Percentiles rank a stretch among this genome's conserved stretches.
Evolutionary conservation across 1,140 invertebrate species (phyloP).

Genomic region (Teleogryllus occipitalis): DNA sequence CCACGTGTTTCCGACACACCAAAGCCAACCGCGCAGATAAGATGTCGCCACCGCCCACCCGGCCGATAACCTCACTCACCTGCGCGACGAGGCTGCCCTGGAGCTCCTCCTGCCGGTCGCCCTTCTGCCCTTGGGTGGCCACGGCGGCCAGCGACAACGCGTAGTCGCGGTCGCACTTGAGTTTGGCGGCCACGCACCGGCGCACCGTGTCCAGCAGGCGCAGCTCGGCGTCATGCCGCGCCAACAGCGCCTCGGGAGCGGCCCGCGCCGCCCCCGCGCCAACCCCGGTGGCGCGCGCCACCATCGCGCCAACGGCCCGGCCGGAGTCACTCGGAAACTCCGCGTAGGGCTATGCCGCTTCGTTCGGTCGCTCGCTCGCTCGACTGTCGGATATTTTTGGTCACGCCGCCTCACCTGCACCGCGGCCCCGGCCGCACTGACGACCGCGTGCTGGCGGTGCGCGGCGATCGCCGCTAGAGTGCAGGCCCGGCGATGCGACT

Average conservation of each 20-base stretch:
- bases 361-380: no score
- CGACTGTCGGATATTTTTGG: background rate
- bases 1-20: no score
- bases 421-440: background rate
- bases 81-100: slow-evolving; percentile 51
- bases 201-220: slow-evolving; percentile 82
- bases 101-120: slow-evolving; percentile 69
- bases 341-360: no score
- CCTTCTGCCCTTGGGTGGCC: slow-evolving; percentile 71
- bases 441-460: slow-evolving; percentile 31
- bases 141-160: slow-evolving; percentile 69
- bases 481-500: background rate
- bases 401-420: background rate
- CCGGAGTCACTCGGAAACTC: no score
- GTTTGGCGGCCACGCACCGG: slow-evolving; percentile 69
- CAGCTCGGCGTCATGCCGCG: slow-evolving; percentile 83
- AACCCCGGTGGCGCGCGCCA: slow-evolving; percentile 45
- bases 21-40: no score
- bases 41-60: no score
- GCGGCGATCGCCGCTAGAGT: slow-evolving; percentile 28
- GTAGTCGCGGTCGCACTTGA: slow-evolving; percentile 86
- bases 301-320: slow-evolving; percentile 36
- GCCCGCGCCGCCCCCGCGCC: slow-evolving; percentile 38
- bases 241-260: slow-evolving; percentile 73
- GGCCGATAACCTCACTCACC: slow-evolving; percentile 27